Evolutionary conservation across 2,797 vertebrate genomes (phyloP).

Genomic region (Gymnopithys bicolor): DNA sequence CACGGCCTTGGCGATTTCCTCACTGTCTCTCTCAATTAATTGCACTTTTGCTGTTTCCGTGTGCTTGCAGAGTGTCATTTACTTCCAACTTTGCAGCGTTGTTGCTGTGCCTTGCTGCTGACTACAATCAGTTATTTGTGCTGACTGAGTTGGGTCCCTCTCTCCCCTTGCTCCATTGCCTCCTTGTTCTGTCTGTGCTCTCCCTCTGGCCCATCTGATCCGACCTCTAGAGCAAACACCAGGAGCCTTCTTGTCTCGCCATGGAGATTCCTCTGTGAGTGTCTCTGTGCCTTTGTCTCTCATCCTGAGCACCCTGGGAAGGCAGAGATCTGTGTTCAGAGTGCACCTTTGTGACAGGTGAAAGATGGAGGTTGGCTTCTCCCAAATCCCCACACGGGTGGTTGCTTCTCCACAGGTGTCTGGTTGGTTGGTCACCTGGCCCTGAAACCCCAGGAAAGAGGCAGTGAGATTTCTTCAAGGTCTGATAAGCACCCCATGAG

Average conservation of each 20-base stretch:
- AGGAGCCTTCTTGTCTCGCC: not conserved
- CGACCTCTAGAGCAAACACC: not conserved
- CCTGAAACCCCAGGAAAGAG: not conserved
- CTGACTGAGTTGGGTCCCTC: not conserved
- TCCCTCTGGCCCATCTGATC: not conserved
- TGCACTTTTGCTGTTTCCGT: not conserved
- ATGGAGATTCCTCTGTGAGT: not conserved
- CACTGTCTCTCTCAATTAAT: not conserved
- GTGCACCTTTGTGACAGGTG: not conserved
- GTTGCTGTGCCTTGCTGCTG: not conserved
- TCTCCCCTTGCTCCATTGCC: fast-evolving
- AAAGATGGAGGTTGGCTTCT: not conserved
- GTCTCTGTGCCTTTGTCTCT: not conserved
- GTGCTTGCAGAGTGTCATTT: not conserved
- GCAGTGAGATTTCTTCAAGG: not conserved
- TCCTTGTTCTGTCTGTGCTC: not conserved
- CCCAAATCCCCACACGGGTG: not conserved
- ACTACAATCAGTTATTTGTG: not conserved
- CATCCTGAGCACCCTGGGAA: not conserved
- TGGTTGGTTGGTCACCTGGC: not conserved
- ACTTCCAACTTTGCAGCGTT: not conserved
- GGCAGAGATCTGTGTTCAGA: not conserved
- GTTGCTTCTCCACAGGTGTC: not conserved
- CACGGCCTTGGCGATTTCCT: not conserved
- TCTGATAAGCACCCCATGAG: not conserved